Evolutionary conservation across 2,113 vertebrate genomes (phyloP).

Genomic region (Kryptolebias marmoratus): DNA sequence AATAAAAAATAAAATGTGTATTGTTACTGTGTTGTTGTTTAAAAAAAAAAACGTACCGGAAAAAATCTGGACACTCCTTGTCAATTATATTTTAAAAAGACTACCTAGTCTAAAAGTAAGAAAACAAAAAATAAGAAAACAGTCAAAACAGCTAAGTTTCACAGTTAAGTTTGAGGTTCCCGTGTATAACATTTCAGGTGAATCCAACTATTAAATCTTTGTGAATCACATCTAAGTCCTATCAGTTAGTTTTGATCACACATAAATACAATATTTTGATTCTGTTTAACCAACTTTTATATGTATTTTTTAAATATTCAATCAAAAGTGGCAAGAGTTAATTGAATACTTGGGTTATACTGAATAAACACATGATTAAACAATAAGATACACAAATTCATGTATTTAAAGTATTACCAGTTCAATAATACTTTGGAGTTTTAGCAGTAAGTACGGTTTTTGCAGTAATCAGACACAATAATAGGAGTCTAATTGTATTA

Average conservation of each 20-base stretch:
- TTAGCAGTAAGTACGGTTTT: neutral
- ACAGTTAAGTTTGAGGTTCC: neutral
- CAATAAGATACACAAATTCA: neutral
- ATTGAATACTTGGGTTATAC: neutral
- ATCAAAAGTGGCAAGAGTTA: neutral
- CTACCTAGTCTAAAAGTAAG: neutral
- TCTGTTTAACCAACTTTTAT: neutral
- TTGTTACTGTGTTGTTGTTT: conserved; percentile 17
- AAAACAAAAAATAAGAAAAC: neutral
- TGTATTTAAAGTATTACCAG: neutral
- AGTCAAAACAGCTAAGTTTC: neutral
- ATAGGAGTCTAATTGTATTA: neutral
- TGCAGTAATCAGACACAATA: neutral
- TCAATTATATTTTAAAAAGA: too few species aligned
- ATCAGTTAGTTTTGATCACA: neutral
- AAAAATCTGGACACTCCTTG: neutral
- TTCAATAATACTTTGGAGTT: neutral
- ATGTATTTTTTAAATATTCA: neutral
- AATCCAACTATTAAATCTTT: neutral
- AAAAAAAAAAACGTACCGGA: neutral
- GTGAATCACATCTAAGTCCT: neutral
- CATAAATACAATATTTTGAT: too few species aligned
- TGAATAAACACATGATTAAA: neutral
- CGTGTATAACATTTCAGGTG: neutral
- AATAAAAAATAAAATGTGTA: conserved; percentile 35